phyloP scores from a whole-genome alignment of 2,797 vertebrate genomes.

The Molossus alvarezi region DNA sequence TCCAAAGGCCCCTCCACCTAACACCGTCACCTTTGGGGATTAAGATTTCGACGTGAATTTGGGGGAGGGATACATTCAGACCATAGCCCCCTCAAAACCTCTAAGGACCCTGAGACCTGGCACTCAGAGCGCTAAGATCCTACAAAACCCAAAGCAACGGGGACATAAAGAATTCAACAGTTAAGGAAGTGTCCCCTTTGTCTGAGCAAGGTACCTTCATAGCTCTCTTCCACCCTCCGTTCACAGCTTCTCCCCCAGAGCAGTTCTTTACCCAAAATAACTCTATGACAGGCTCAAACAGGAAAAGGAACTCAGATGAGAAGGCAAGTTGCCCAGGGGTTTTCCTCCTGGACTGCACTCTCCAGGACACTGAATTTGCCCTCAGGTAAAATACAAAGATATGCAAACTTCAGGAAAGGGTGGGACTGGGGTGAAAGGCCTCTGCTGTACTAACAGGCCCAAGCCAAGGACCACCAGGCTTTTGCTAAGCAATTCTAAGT shows the following conservation, averaged over 20 bases:
- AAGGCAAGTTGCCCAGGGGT: not conserved
- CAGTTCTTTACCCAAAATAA: not conserved
- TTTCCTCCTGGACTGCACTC: not conserved
- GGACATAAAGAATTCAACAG: not conserved
- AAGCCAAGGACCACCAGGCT: not conserved
- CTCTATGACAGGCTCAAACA: not conserved
- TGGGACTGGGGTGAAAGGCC: not conserved
- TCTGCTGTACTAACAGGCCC: not conserved
- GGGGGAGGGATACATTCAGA: not conserved
- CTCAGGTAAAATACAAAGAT: conserved; percentile 48
- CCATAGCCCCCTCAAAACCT: fast-evolving
- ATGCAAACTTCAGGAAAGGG: conserved; percentile 62
- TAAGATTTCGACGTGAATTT: not conserved
- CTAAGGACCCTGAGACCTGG: not conserved
- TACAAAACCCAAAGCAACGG: not conserved
- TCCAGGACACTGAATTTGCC: conserved; percentile 16
- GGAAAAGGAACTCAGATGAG: conserved; percentile 58
- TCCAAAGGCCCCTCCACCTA: not conserved
- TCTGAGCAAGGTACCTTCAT: not conserved
- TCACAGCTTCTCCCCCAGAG: conserved; percentile 55
- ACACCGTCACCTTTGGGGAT: not conserved
- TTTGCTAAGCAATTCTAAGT: not conserved
- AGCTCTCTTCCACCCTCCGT: not conserved
- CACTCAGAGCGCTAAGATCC: not conserved
- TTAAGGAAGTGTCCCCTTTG: not conserved